phyloP scores from a whole-genome alignment of 2,888 invertebrate species.

The Candidula unifasciata region DNA sequence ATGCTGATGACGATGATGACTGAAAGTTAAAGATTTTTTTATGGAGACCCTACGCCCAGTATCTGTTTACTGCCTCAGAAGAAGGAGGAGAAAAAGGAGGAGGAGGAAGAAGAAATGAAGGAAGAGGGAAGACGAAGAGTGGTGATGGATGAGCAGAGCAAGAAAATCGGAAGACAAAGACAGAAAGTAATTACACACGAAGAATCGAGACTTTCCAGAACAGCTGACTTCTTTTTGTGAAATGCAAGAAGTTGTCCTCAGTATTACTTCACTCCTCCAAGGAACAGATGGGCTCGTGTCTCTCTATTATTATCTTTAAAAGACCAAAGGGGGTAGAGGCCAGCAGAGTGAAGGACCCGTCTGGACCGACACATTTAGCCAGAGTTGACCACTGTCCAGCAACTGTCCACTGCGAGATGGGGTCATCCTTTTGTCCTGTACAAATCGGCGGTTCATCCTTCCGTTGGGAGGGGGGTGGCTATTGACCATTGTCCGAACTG shows the following conservation, averaged over 20 bases:
- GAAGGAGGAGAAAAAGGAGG: not conserved
- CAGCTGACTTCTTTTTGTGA: too few relatives aligned
- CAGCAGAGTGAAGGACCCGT: not conserved
- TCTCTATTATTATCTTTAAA: not conserved
- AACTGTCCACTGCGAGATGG: conserved; percentile 27
- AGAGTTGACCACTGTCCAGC: conserved; percentile 42
- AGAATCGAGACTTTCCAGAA: too few relatives aligned
- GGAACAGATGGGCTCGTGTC: conserved; percentile 28
- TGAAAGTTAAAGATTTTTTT: too few relatives aligned
- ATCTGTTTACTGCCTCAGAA: not conserved
- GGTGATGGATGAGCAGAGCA: too few relatives aligned
- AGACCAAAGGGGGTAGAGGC: not conserved
- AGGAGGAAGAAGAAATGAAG: not conserved
- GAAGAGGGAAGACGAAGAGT: not conserved
- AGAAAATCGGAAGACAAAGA: too few relatives aligned
- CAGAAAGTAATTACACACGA: too few relatives aligned
- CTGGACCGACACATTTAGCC: conserved; percentile 41
- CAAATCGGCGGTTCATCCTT: conserved; percentile 16
- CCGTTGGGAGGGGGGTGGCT: conserved; percentile 1
- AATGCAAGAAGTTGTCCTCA: not conserved
- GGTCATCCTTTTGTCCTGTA: conserved; percentile 40
- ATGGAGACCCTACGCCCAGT: too few relatives aligned
- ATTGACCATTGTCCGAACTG: not conserved
- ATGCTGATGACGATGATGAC: too few relatives aligned
- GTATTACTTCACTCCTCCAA: not conserved